Conservation (phyloP, 2,888 invertebrate genomes). For the Dendrolimus houi region DNA sequence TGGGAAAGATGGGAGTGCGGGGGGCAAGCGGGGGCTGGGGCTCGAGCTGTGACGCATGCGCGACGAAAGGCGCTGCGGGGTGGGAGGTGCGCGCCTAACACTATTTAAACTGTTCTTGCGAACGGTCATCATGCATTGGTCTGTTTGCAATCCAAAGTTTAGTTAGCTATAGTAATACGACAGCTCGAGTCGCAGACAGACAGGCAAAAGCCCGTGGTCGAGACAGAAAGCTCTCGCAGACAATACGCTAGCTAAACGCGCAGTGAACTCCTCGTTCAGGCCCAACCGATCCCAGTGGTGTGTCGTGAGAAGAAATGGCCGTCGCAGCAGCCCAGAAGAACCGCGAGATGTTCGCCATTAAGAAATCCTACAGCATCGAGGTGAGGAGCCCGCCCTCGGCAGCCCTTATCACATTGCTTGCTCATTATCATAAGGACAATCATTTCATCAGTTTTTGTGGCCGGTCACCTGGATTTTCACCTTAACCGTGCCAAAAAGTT, state of each 20-base stretch:
- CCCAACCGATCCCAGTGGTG: slow-evolving; percentile 65
- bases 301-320: slow-evolving; percentile 81
- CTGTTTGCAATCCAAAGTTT: slow-evolving; percentile 81
- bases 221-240: slow-evolving; percentile 72
- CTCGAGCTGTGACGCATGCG: slow-evolving; percentile 76
- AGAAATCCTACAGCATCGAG: slow-evolving; percentile 98
- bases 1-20: slow-evolving; percentile 18
- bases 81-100: slow-evolving; percentile 73
- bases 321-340: slow-evolving; percentile 95
- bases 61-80: slow-evolving; percentile 72
- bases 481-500: neutral
- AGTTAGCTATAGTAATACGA: slow-evolving; percentile 77
- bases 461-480: slow-evolving; percentile 16
- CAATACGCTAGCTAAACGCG: slow-evolving; percentile 70
- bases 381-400: slow-evolving; percentile 76
- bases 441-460: slow-evolving; percentile 17
- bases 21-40: slow-evolving; percentile 37
- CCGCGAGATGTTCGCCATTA: slow-evolving; percentile 97
- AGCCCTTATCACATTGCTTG: slow-evolving; percentile 18
- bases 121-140: slow-evolving; percentile 81
- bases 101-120: slow-evolving; percentile 81
- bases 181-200: slow-evolving; percentile 75
- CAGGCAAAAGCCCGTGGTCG: slow-evolving; percentile 79
- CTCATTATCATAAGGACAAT: slow-evolving; percentile 19
- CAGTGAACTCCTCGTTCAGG: slow-evolving; percentile 73